Evolutionary conservation across 2,113 vertebrate genomes (phyloP), one percentile per base, ranked within the genome.

Genomic region (Emydocephalus ijimae): DNA sequence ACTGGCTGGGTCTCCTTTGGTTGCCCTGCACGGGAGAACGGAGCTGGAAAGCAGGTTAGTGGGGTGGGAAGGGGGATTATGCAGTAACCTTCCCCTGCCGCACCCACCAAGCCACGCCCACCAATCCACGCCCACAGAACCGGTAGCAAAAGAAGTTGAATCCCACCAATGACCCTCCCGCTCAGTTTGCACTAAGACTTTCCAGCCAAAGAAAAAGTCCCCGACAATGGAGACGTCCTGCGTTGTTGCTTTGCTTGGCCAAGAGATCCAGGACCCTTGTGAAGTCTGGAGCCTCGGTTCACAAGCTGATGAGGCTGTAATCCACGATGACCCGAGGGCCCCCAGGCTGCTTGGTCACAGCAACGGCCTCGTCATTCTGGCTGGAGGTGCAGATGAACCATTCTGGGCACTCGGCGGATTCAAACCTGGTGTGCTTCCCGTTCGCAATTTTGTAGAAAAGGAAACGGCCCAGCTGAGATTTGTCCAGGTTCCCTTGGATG

Each of bases 361-460:
- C 54, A 20, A 92, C 88, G 0, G 74, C 29, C 8, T 52, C 4
- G 0, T 90, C 21, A 23, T 21, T 0, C 8, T 45, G 12, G 4
- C 23, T 4, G 23, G 92, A 61, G 8, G 88, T 92, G n/a, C 88
- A 92, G 56, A 92, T 90, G 88, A 52, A 92, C 92, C 92, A 92
- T 21, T 34, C 20, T 1, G 92, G 92, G 81, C 61, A 90, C 5
- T n/a, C 14, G 3, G 45, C 88, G 1, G 92, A 90, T 45, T 90
- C 92, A 1, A 92, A 92, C 21, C 88, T 7, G 0, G 56, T 87
- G 39, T 61, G 48, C 2, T 50, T 15, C 29, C 2, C 88, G 12
- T 0, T 12, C 1, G 24, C 9, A 2, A 86, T 15, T 26, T 57
- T 61, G 74, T 54, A 57, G 88, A 92, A 92, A 6, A 92, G 89